Conservation (phyloP, 2,113 vertebrate species). For the Nymphicus hollandicus region DNA sequence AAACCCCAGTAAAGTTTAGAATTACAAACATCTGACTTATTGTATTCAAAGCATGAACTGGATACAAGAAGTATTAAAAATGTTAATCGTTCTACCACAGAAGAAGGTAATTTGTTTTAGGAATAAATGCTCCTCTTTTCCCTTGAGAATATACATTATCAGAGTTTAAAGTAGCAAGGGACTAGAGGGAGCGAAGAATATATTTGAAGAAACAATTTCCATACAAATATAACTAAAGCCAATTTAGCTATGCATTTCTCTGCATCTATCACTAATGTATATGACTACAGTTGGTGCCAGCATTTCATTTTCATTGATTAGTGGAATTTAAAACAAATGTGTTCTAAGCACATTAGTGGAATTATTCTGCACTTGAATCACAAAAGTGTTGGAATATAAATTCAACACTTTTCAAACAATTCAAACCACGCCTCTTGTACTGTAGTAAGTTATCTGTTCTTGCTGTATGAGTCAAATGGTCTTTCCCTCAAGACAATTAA, state of each 20-base stretch:
- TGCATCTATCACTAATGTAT: neutral
- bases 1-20: neutral
- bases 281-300: neutral
- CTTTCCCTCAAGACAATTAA: neutral
- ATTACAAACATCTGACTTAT: neutral
- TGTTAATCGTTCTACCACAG: neutral
- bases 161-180: neutral
- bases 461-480: neutral
- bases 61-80: neutral
- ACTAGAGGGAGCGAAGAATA: neutral
- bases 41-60: slow-evolving; percentile 2
- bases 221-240: neutral
- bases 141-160: slow-evolving; percentile 4
- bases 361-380: neutral
- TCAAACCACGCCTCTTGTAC: neutral
- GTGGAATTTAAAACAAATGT: neutral
- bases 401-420: neutral
- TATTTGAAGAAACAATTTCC: slow-evolving; percentile 29
- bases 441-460: neutral
- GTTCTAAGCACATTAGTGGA: neutral
- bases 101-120: slow-evolving; percentile 8
- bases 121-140: slow-evolving; percentile 3
- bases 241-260: neutral
- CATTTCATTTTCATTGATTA: neutral
- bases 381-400: neutral